Evolutionary conservation across 2,113 vertebrate species (phyloP).

Genomic region (Sturnus vulgaris): DNA sequence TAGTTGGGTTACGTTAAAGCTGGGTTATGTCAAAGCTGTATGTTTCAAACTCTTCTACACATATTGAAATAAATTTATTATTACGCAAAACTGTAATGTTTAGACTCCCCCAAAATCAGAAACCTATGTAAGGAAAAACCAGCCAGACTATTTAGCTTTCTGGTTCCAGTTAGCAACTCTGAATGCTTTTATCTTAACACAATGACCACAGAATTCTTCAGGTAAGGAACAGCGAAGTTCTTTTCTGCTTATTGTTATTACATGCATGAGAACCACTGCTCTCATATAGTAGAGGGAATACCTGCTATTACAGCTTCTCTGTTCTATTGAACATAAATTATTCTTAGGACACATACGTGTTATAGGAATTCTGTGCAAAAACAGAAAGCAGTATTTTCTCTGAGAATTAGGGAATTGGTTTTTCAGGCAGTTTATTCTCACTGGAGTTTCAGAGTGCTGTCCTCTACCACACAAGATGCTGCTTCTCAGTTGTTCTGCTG

Average conservation of each 20-base stretch:
- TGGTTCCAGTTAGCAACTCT: neutral
- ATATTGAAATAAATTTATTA: neutral
- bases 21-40: neutral
- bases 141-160: neutral
- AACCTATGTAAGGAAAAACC: neutral
- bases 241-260: neutral
- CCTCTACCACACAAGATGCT: neutral
- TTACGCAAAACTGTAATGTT: neutral
- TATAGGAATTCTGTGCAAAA: neutral
- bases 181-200: neutral
- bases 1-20: neutral
- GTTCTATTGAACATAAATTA: neutral
- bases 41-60: neutral
- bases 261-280: accelerated
- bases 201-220: neutral
- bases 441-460: neutral
- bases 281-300: neutral
- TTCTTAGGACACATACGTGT: too few species aligned
- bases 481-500: neutral
- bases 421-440: neutral
- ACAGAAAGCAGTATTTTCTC: neutral
- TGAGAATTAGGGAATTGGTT: accelerated
- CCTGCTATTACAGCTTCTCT: neutral
- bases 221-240: neutral
- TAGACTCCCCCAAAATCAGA: neutral